A percentile compares a stretch with the other conserved stretches of the same genome.
Evolutionary conservation across 2,113 vertebrate genomes (phyloP).

Genomic region (Labeo catla): DNA sequence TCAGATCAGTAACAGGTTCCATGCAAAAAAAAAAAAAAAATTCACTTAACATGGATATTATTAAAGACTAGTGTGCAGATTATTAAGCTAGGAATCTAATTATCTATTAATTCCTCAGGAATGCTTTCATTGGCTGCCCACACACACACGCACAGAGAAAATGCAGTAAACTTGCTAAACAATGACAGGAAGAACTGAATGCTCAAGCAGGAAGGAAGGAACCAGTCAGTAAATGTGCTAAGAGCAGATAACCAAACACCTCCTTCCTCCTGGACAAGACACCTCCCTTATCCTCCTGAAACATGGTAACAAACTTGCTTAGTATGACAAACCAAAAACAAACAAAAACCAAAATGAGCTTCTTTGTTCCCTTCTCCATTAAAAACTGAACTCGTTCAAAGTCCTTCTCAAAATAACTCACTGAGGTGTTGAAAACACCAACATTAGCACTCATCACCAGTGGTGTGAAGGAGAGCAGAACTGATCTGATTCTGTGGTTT

Average conservation of each 20-base stretch:
- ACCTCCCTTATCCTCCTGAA: conserved; percentile 52
- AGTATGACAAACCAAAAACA: conserved; percentile 10
- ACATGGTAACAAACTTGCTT: conserved; percentile 36
- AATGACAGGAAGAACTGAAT: conserved; percentile 69
- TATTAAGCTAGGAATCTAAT: not conserved
- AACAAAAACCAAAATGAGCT: not conserved
- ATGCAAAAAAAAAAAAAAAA: not conserved
- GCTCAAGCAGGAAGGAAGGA: conserved; percentile 68
- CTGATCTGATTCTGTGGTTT: conserved; percentile 14
- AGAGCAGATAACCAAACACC: conserved; percentile 68
- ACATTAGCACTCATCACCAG: not conserved
- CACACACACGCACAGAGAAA: not conserved
- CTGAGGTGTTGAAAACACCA: not conserved
- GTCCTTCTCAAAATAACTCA: not conserved
- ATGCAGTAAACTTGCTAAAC: conserved; percentile 11
- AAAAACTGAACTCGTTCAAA: not conserved
- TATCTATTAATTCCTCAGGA: not conserved
- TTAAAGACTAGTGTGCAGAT: not conserved
- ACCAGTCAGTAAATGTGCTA: conserved; percentile 69
- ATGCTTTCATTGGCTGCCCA: not conserved
- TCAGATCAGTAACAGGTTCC: not conserved
- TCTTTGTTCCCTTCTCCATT: not conserved
- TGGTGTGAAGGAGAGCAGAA: not conserved
- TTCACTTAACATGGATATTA: not conserved
- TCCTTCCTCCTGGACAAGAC: conserved; percentile 65